These are phyloP conservation scores for Aphis craccivora DNA, from an alignment of 1,140 invertebrate species.

Conservation along the genomic window DNA sequence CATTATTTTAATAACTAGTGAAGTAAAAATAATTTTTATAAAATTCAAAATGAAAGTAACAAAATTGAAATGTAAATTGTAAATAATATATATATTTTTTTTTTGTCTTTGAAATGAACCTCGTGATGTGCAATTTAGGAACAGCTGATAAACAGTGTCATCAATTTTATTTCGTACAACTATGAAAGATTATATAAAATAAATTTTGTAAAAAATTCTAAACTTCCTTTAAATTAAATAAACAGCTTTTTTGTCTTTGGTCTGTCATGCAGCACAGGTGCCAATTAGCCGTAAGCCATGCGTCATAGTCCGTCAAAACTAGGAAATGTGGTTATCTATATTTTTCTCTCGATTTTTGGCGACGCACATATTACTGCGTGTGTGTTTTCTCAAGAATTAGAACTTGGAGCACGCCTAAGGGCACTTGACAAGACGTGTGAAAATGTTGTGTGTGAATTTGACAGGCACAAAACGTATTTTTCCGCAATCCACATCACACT, in stretches of 20 bases:
- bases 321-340: not conserved
- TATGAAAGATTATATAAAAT: not conserved
- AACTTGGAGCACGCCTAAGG: not conserved
- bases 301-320: not conserved
- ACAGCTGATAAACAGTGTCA: not conserved
- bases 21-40: too few relatives aligned
- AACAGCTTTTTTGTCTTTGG: not conserved
- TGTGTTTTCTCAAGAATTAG: not conserved
- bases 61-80: not conserved
- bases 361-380: not conserved
- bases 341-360: not conserved
- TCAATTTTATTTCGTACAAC: not conserved
- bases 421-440: constrained; percentile 7
- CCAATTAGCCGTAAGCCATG: too few relatives aligned
- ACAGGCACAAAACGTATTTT: not conserved
- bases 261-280: not conserved
- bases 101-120: not conserved
- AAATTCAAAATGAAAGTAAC: not conserved
- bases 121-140: not conserved
- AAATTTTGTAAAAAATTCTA: not conserved
- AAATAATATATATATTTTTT: not conserved
- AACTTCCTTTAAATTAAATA: not conserved
- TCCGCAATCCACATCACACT: not conserved
- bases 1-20: not conserved
- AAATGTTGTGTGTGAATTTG: not conserved